Percentiles rank a stretch among this genome's conserved stretches.
phyloP scores from a whole-genome alignment of 2,888 invertebrate genomes.

The Catocala fraxini region DNA sequence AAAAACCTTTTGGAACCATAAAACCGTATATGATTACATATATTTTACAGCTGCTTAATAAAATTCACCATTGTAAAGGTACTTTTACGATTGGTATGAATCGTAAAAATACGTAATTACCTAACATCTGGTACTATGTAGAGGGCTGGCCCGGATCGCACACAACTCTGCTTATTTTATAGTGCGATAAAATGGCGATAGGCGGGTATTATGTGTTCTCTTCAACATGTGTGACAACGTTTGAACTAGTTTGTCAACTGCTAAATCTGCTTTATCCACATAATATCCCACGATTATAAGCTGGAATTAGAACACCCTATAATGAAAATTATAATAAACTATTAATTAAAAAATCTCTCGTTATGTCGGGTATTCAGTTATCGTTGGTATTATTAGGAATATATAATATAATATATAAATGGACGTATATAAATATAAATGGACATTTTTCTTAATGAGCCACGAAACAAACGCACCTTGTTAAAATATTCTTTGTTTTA shows the following conservation, averaged over 20 bases:
- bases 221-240: slow-evolving; percentile 7
- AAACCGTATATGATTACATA: slow-evolving; percentile 55
- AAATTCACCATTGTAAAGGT: slow-evolving; percentile 58
- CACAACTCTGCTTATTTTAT: slow-evolving; percentile 39
- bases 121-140: slow-evolving; percentile 51
- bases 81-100: slow-evolving; percentile 42
- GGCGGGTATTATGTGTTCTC: slow-evolving; percentile 6
- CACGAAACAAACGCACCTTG: background rate
- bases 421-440: too few species aligned
- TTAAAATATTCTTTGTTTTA: slow-evolving; percentile 3
- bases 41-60: slow-evolving; percentile 62
- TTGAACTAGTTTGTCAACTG: slow-evolving; percentile 7
- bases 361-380: too few species aligned
- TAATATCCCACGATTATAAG: too few species aligned
- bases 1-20: slow-evolving; percentile 52
- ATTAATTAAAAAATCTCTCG: too few species aligned
- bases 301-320: slow-evolving; percentile 17
- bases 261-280: slow-evolving; percentile 23
- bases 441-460: background rate
- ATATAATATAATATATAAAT: too few species aligned
- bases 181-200: slow-evolving; percentile 27
- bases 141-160: slow-evolving; percentile 21
- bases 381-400: too few species aligned
- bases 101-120: slow-evolving; percentile 50
- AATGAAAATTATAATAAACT: slow-evolving; percentile 1